Base-by-base conservation (phyloP, 2,888 invertebrate genomes). In the Metopia argyrocephala region DNA sequence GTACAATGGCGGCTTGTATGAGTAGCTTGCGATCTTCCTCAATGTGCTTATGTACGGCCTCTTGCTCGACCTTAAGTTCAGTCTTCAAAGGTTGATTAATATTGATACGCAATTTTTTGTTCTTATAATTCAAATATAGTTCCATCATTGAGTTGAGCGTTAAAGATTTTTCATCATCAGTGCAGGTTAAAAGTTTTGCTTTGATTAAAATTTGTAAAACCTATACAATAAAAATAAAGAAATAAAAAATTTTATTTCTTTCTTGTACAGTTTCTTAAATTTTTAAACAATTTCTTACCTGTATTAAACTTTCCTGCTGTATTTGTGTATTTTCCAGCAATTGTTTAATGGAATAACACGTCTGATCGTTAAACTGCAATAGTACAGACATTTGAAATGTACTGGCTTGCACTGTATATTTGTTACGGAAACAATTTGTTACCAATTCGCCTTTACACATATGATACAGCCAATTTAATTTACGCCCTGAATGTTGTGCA, bases 311-410 rank as follows among this genome's bases (percentile, higher is more conserved):
- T 78, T 91, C 91, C 50, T 87, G 87, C 74, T 88, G 90, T 45
- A 91, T 90, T 81, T 89, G 94, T 92, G 96, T 96, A 84, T 94
- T 94, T 85, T 96, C 96, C 69, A 93, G 93, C 62, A 99, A 91
- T 90, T 98, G 97, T 70, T 95, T 94, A 48, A 98, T 94, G 12
- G 95, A 96, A 94, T 96, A 98, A 68, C 94, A 93, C 9, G 95
- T 95, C 87, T 95, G 94, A 82, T 95, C 95, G 91, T 99, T 99
- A 91, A 96, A 99, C 91, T 98, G 97, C 75, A 99, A 92, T 57
- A 99, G 92, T 66, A 99, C 96, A 15, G 98, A 97, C 97, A 99
- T 99, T 92, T 99, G 99, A 92, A 98, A 97, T 54, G 99, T 99
- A 86, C 98, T 98, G 59, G 98, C 97, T 78, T 91, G 91, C 76